phyloP scores from a whole-genome alignment of 2,113 vertebrate species.

The Sinocyclocheilus rhinocerous region DNA sequence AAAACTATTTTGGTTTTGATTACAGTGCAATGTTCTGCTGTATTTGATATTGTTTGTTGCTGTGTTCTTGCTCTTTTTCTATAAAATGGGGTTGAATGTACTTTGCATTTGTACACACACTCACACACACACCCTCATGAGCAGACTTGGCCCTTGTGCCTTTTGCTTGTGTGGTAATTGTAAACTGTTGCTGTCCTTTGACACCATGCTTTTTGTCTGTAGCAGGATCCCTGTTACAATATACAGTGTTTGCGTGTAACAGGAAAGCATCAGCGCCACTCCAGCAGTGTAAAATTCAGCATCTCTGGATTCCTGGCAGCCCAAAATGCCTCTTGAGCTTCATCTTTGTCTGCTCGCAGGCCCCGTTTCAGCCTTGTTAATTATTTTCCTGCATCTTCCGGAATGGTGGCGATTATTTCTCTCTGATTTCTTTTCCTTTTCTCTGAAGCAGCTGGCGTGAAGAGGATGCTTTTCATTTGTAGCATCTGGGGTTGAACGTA shows the following conservation, averaged over 20 bases:
- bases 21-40: slow-evolving; percentile 55
- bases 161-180: slow-evolving; percentile 22
- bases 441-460: slow-evolving; percentile 65
- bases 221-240: neutral
- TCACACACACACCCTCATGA: neutral
- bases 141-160: neutral
- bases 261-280: slow-evolving; percentile 16
- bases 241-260: slow-evolving; percentile 6
- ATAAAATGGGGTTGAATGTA: slow-evolving; percentile 51
- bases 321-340: slow-evolving; percentile 45
- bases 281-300: slow-evolving; percentile 14
- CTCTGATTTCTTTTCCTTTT: slow-evolving; percentile 52
- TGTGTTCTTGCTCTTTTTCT: slow-evolving; percentile 63
- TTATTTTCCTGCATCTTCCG: slow-evolving; percentile 60
- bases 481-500: slow-evolving; percentile 60
- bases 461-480: slow-evolving; percentile 62
- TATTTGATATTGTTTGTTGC: slow-evolving; percentile 65
- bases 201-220: slow-evolving; percentile 12
- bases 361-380: slow-evolving; percentile 50
- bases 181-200: slow-evolving; percentile 34
- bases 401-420: slow-evolving; percentile 56
- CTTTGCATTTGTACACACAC: slow-evolving; percentile 8
- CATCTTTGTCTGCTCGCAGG: slow-evolving; percentile 54
- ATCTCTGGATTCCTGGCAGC: slow-evolving; percentile 35
- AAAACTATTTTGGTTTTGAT: neutral